These are phyloP conservation scores for Magallana nippona DNA, from an alignment of 2,888 invertebrate genomes.

Conservation along the genomic window DNA sequence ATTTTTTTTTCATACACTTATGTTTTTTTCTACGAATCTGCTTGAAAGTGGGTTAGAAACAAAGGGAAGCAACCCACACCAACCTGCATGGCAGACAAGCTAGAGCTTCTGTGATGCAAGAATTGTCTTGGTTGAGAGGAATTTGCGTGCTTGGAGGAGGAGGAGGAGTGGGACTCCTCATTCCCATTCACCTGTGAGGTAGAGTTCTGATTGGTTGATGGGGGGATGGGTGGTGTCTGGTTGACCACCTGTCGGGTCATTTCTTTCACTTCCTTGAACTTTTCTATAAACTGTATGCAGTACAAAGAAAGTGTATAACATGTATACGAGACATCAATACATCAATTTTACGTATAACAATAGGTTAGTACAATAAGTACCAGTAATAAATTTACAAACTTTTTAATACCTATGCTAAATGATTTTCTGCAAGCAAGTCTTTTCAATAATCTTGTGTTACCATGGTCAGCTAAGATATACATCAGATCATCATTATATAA, in stretches of 20 bases:
- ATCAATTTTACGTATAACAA: too few species aligned
- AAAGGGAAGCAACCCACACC: constrained; percentile 46
- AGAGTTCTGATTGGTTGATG: constrained; percentile 17
- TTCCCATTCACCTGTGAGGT: constrained; percentile 65
- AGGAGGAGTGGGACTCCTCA: constrained; percentile 56
- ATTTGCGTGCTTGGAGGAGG: constrained; percentile 33
- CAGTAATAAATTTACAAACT: too few species aligned
- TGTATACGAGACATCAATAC: too few species aligned
- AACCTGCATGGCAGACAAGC: constrained; percentile 74
- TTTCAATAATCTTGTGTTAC: too few species aligned
- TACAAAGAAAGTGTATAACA: not conserved
- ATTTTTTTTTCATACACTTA: too few species aligned
- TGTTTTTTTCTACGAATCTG: not conserved
- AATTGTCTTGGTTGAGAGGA: constrained; percentile 53
- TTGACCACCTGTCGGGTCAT: constrained; percentile 84
- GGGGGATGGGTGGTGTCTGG: constrained; percentile 51
- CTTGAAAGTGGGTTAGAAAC: constrained; percentile 9
- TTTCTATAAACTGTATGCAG: constrained; percentile 91
- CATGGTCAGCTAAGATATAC: too few species aligned
- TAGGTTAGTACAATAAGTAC: too few species aligned
- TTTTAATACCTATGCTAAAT: too few species aligned
- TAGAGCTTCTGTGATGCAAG: constrained; percentile 72
- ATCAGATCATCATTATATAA: too few species aligned
- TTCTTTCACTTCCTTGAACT: constrained; percentile 98
- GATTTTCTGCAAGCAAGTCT: too few species aligned